Conservation (phyloP, 2,888 invertebrate genomes). For the Diadromus collaris region DNA sequence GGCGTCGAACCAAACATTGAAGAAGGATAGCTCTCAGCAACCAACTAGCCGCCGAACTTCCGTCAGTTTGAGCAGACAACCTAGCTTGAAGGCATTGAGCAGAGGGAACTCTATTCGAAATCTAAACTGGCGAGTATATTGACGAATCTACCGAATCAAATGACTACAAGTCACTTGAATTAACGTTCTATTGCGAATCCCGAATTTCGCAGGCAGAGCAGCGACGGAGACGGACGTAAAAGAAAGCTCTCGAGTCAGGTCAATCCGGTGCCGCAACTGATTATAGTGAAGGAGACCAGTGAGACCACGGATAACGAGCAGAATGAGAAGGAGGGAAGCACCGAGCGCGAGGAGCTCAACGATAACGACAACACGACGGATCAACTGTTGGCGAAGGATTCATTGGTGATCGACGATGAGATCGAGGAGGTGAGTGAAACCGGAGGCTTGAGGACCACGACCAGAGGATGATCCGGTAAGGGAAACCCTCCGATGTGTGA, state of each 20-base stretch:
- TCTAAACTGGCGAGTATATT: conserved; percentile 51
- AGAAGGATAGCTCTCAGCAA: conserved; percentile 59
- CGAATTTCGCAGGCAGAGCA: conserved; percentile 58
- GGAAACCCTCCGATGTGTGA: conserved; percentile 18
- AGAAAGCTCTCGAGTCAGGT: conserved; percentile 58
- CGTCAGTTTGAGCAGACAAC: conserved; percentile 64
- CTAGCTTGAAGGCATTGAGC: conserved; percentile 63
- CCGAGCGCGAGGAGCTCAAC: conserved; percentile 26
- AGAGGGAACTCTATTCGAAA: conserved; percentile 53
- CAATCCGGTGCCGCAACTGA: conserved; percentile 51
- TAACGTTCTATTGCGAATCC: neutral
- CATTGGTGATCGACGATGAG: conserved; percentile 26
- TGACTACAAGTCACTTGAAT: neutral
- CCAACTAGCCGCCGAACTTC: conserved; percentile 61
- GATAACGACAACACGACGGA: conserved; percentile 29
- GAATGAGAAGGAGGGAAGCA: neutral
- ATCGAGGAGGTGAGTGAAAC: conserved; percentile 60
- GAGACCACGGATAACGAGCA: conserved; percentile 60
- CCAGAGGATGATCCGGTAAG: conserved; percentile 53
- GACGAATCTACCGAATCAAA: neutral
- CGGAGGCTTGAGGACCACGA: conserved; percentile 41
- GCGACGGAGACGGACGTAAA: conserved; percentile 62
- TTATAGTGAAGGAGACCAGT: conserved; percentile 64
- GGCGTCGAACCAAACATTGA: conserved; percentile 79
- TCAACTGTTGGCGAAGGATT: conserved; percentile 16